phyloP scores from a whole-genome alignment of 30 jellyfish, hydroid and myxozoan genomes.

The Haliclystus octoradiatus region DNA sequence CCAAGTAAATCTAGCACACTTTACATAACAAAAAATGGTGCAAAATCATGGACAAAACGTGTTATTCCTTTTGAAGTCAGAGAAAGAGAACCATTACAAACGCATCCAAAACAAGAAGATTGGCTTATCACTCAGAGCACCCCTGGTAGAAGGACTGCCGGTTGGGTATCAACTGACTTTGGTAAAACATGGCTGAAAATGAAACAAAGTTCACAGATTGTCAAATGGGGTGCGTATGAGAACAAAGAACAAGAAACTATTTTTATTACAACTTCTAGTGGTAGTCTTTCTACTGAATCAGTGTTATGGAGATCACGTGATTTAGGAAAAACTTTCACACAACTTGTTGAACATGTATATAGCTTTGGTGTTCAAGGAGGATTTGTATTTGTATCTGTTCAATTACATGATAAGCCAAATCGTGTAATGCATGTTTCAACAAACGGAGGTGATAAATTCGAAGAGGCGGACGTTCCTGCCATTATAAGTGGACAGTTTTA shows the following conservation, averaged over 20 bases:
- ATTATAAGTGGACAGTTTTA: conserved; percentile 75
- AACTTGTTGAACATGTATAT: conserved; percentile 39
- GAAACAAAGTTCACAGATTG: conserved; percentile 33
- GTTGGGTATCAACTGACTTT: conserved; percentile 71
- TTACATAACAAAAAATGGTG: conserved; percentile 57
- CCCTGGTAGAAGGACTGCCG: neutral
- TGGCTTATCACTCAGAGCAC: conserved; percentile 68
- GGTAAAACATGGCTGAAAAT: conserved; percentile 54
- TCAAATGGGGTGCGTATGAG: conserved; percentile 80
- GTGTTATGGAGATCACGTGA: conserved; percentile 74
- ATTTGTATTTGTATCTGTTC: conserved; percentile 57
- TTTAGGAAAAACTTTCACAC: conserved; percentile 42
- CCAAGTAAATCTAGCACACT: conserved; percentile 6
- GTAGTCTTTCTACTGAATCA: conserved; percentile 11
- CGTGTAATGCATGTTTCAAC: conserved; percentile 80
- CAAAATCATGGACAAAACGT: conserved; percentile 34
- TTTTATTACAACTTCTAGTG: conserved; percentile 14
- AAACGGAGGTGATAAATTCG: conserved; percentile 65
- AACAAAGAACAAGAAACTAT: conserved; percentile 36
- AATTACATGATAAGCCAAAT: conserved; percentile 12
- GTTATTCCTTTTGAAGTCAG: conserved; percentile 55
- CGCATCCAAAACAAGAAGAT: conserved; percentile 59
- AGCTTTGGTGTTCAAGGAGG: conserved; percentile 78
- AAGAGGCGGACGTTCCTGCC: conserved; percentile 58
- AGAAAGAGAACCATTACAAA: conserved; percentile 44